These are phyloP conservation scores for Aleiodes alternator DNA, from an alignment of 2,888 invertebrate genomes.

Conservation along the genomic window DNA sequence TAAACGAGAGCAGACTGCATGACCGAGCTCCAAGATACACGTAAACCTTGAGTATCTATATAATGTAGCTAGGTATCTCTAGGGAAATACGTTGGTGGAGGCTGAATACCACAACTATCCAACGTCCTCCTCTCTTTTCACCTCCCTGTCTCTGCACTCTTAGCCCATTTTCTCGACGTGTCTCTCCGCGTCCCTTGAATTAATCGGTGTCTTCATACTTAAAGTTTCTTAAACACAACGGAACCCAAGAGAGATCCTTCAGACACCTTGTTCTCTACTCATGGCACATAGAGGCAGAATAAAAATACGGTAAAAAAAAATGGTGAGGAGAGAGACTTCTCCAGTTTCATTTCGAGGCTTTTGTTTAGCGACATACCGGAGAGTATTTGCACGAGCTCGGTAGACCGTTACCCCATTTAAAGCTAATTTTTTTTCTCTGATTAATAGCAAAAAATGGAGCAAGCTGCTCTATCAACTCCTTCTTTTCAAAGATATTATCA, in stretches of 20 bases:
- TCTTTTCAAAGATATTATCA: conserved; percentile 8
- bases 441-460: no score
- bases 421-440: no score
- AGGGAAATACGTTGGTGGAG: conserved; percentile 47
- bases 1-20: conserved; percentile 30
- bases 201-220: conserved; percentile 51
- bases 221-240: conserved; percentile 47
- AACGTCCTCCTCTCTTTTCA: conserved; percentile 9
- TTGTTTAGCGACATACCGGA: neutral
- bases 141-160: neutral
- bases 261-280: conserved; percentile 26
- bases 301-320: conserved; percentile 10
- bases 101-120: conserved; percentile 40
- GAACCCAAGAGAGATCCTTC: conserved; percentile 29
- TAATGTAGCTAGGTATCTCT: conserved; percentile 30
- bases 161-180: conserved; percentile 5
- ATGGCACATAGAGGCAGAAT: neutral
- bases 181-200: conserved; percentile 42
- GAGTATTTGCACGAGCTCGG: no score
- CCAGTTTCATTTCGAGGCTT: conserved; percentile 30
- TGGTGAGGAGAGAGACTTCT: conserved; percentile 16
- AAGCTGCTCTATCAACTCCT: neutral
- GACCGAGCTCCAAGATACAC: conserved; percentile 40
- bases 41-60: conserved; percentile 41
- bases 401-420: neutral